Percentiles rank a stretch among this genome's conserved stretches.
Conservation (phyloP, 2,888 invertebrate species). For the Habrosyne pyritoides region DNA sequence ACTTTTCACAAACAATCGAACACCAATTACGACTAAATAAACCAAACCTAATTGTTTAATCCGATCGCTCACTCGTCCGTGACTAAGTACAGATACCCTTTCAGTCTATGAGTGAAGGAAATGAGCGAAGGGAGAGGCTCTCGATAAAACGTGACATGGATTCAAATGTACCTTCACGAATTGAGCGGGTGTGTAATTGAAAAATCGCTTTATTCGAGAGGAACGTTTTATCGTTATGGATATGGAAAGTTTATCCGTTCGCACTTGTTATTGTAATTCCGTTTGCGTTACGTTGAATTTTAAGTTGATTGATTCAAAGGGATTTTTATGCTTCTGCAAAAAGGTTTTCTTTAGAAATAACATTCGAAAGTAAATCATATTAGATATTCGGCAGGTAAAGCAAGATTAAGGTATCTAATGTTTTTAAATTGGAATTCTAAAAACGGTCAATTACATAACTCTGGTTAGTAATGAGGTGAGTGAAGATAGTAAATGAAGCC, state of each 20-base stretch:
- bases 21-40: constrained; percentile 33
- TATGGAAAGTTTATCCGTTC: constrained; percentile 6
- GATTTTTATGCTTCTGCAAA: not conserved
- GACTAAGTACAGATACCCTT: constrained; percentile 10
- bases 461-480: no score
- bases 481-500: no score
- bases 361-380: not conserved
- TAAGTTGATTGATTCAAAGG: constrained; percentile 2
- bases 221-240: constrained; percentile 9
- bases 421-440: not conserved
- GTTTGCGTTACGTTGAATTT: not conserved
- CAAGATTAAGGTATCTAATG: not conserved
- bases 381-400: not conserved
- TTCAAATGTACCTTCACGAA: constrained; percentile 17
- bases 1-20: constrained; percentile 21
- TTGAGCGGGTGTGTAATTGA: constrained; percentile 13
- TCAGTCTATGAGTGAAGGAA: constrained; percentile 20
- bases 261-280: not conserved
- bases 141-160: constrained; percentile 26
- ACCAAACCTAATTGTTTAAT: constrained; percentile 36
- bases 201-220: constrained; percentile 6
- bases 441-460: no score
- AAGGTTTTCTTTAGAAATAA: not conserved
- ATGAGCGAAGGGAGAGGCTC: constrained; percentile 29
- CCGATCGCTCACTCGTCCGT: constrained; percentile 19